Evolutionary conservation across 2,888 invertebrate species (phyloP).

Genomic region (Unio pictorum): DNA sequence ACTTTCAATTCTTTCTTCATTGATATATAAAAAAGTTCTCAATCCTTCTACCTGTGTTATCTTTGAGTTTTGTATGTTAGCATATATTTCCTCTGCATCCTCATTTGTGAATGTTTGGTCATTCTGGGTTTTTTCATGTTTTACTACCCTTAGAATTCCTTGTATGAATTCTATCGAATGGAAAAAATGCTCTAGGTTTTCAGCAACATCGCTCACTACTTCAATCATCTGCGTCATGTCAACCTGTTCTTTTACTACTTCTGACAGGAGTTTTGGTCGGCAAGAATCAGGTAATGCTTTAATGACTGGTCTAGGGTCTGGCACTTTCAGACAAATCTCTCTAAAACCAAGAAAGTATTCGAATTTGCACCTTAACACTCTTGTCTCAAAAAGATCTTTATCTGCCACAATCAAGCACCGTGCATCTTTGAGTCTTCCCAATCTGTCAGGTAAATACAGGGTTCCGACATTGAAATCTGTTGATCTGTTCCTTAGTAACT

Average conservation of each 20-base stretch:
- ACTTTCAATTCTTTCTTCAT: neutral
- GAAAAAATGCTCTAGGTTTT: constrained; percentile 5
- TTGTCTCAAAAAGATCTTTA: neutral
- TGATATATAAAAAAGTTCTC: neutral
- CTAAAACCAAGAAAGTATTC: neutral
- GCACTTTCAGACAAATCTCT: neutral
- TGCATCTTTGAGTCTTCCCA: constrained; percentile 2
- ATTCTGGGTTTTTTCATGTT: neutral
- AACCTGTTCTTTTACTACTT: constrained; percentile 4
- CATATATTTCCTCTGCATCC: too few species aligned
- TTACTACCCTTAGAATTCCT: constrained; percentile 7
- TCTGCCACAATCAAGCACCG: constrained; percentile 4
- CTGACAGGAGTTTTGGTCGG: constrained; percentile 2
- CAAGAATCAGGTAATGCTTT: constrained; percentile 1
- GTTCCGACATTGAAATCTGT: neutral
- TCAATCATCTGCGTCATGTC: too few species aligned
- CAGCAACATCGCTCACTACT: neutral
- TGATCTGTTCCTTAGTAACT: neutral
- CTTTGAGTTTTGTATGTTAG: too few species aligned
- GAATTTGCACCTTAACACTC: neutral
- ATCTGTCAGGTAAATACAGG: constrained; percentile 5
- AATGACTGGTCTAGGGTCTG: neutral
- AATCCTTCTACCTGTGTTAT: too few species aligned
- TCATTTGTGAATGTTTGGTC: neutral
- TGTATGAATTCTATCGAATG: constrained; percentile 1